A percentile compares a stretch with the other conserved stretches of the same genome.
Conservation (phyloP, 2,113 vertebrate genomes). For the Lepus timidus region DNA sequence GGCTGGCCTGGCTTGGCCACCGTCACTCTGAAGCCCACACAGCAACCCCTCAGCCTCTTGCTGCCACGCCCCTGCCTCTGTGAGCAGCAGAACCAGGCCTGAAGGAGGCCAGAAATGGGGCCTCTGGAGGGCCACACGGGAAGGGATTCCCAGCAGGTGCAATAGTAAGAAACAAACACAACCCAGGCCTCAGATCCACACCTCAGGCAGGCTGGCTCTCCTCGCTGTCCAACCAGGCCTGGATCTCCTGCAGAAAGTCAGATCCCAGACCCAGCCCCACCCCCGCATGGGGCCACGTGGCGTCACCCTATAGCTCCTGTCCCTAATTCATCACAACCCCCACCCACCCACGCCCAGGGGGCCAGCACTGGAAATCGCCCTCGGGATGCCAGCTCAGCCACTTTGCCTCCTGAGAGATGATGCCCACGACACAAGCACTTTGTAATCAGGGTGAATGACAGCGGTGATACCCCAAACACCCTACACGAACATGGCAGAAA, state of each 20-base stretch:
- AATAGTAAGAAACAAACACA: neutral
- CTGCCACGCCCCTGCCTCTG: neutral
- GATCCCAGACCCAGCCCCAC: neutral
- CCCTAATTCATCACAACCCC: neutral
- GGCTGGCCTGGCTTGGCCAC: neutral
- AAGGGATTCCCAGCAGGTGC: neutral
- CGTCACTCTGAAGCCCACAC: neutral
- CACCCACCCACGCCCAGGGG: neutral
- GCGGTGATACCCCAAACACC: neutral
- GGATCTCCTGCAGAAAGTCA: neutral
- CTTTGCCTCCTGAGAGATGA: neutral
- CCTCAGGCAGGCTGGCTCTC: neutral
- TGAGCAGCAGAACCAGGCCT: neutral
- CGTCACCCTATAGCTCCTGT: neutral
- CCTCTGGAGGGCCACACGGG: no score
- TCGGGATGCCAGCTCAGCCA: neutral
- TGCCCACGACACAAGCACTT: neutral
- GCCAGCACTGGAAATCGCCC: neutral
- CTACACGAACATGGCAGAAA: neutral
- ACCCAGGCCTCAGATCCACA: no score
- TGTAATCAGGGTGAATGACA: neutral
- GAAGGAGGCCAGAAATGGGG: neutral
- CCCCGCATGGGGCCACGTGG: neutral
- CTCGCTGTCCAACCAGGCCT: neutral
- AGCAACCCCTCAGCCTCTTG: neutral